Conservation (phyloP, 2,113 vertebrate species). For the Anas platyrhynchos region DNA sequence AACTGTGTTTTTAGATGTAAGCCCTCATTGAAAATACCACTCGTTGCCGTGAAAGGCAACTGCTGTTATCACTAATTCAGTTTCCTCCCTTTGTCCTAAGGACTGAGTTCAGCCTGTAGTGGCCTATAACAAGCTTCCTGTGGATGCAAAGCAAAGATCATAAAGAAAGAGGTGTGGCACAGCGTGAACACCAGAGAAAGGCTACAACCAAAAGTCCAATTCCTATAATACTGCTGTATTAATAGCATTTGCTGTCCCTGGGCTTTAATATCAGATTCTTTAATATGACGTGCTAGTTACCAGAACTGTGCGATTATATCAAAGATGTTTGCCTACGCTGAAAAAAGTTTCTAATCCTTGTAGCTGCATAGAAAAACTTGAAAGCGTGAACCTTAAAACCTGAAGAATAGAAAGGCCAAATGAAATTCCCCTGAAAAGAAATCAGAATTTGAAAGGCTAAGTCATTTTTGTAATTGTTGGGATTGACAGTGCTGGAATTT, state of each 20-base stretch:
- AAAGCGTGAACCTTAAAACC: background rate
- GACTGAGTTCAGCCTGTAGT: background rate
- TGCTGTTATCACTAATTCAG: background rate
- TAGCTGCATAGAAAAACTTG: background rate
- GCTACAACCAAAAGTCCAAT: background rate
- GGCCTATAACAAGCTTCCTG: background rate
- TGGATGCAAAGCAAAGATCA: background rate
- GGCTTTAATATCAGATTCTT: background rate
- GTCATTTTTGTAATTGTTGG: background rate
- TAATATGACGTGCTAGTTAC: background rate
- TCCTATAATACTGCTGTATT: background rate
- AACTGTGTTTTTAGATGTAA: background rate
- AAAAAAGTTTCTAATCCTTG: background rate
- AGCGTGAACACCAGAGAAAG: background rate
- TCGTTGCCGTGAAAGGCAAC: background rate
- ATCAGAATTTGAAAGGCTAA: slow-evolving; percentile 1
- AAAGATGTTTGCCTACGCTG: background rate
- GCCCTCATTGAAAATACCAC: background rate
- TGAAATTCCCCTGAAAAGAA: slow-evolving; percentile 15
- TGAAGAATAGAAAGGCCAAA: background rate
- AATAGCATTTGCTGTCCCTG: background rate
- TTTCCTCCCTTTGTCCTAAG: background rate
- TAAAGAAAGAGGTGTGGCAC: background rate
- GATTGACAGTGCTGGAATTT: background rate
- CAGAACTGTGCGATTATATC: background rate